Base-by-base conservation (phyloP, 2,888 invertebrate genomes). In the Neoascia interrupta region DNA sequence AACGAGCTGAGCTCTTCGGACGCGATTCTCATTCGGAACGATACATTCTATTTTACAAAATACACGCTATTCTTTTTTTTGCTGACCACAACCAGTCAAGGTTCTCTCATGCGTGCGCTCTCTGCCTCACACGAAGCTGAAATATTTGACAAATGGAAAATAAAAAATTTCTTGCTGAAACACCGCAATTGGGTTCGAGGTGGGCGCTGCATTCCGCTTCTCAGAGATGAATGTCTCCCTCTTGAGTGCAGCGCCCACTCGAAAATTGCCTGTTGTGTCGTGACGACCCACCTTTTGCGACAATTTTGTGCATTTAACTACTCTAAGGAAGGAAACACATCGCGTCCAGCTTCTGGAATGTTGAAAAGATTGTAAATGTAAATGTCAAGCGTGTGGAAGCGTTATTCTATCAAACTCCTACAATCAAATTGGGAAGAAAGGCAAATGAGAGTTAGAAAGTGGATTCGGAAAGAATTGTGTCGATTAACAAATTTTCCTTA, bases 381-480 rank as follows among this genome's bases (percentile, higher is more conserved):
- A 58, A 37, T 5, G 19, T 69, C 31, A 31, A 31, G 31, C 31
- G 60, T 28, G 54, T 31, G 31, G n/a, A n/a, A n/a, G n/a, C n/a
- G n/a, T n/a, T n/a, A 51, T 56, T 66, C 79, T 79, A 79, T 63
- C 79, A 73, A 56, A 79, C 79, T 79, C 79, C 79, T 79, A 79
- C 79, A 79, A 79, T 49, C n/a, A 61, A 51, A 73, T 61, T 43
- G 21, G 47, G 39, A 36, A 11, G 5, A 28, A 26, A 49, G n/a
- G 8, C 26, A 26, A 36, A 19, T 18, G 21, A 39, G 8, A 41
- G 26, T 11, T 5, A 28, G 6, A 16, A 41, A 60, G 15, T n/a
- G 8, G 23, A 54, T 61, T 64, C 39, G 86, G 85, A 85, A 86
- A 85, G 85, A 85, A 85, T 84, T 84, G 63, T 69, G 76, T 83